Evolutionary conservation across 1,140 invertebrate genomes (phyloP).

Genomic region (Drosophila bipectinata): DNA sequence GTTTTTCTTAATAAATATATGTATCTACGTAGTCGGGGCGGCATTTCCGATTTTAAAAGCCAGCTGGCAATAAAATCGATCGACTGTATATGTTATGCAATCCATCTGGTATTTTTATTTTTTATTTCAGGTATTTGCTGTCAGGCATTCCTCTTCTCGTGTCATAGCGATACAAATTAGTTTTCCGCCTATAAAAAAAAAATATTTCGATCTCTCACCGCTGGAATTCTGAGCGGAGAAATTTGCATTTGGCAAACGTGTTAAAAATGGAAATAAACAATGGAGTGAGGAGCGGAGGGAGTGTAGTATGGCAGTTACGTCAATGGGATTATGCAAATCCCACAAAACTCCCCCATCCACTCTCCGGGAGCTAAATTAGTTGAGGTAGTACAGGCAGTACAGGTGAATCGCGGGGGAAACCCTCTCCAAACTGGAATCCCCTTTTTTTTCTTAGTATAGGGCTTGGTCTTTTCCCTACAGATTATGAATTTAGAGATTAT

Average conservation of each 20-base stretch:
- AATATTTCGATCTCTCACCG: constrained; percentile 11
- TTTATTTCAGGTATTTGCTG: too few relatives aligned
- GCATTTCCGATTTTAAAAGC: constrained; percentile 54
- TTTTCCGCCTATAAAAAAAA: constrained; percentile 20
- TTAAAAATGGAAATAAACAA: constrained; percentile 45
- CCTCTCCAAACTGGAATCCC: constrained; percentile 1
- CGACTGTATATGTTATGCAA: constrained; percentile 36
- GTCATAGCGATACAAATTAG: constrained; percentile 6
- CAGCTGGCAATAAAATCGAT: constrained; percentile 22
- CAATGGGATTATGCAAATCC: constrained; percentile 67
- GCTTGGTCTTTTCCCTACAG: too few relatives aligned
- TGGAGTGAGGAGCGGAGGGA: not conserved
- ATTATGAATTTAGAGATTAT: too few relatives aligned
- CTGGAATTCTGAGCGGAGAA: constrained; percentile 30
- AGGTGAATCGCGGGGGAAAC: not conserved
- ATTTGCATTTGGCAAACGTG: constrained; percentile 49
- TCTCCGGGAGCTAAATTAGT: constrained; percentile 19
- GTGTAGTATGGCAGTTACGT: constrained; percentile 13
- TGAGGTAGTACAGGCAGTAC: constrained; percentile 20
- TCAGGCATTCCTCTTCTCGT: constrained; percentile 26
- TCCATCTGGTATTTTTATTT: constrained; percentile 58
- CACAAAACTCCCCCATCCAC: not conserved
- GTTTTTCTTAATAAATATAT: constrained; percentile 19
- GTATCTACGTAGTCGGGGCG: constrained; percentile 15
- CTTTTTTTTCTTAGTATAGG: not conserved